These are phyloP conservation scores for Drosophila asahinai DNA, from an alignment of 1,140 invertebrate species.

Conservation along the genomic window DNA sequence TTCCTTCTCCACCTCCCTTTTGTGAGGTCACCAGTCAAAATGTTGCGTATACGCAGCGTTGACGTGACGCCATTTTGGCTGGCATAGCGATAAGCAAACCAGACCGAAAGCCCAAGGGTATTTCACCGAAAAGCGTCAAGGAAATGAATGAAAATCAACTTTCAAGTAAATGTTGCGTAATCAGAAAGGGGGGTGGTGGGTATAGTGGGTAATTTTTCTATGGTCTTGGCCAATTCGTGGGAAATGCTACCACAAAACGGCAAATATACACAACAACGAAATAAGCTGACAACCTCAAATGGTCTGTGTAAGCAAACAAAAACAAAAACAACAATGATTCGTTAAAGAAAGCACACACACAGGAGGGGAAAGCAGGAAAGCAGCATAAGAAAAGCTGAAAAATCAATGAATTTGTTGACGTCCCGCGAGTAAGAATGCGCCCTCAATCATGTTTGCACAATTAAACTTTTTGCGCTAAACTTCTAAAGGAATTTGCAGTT, in stretches of 20 bases:
- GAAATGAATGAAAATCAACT: conserved; percentile 69
- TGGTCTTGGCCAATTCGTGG: conserved; percentile 36
- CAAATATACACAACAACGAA: conserved; percentile 17
- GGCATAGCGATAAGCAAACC: conserved; percentile 32
- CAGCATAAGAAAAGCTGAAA: conserved; percentile 38
- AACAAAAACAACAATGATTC: conserved; percentile 32
- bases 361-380: conserved; percentile 17
- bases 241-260: conserved; percentile 24
- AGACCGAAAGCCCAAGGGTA: conserved; percentile 33
- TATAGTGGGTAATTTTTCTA: conserved; percentile 9
- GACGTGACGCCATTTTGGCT: conserved; percentile 63
- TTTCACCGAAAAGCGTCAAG: conserved; percentile 44
- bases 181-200: conserved; percentile 23
- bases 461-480: conserved; percentile 40
- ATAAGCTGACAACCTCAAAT: conserved; percentile 38
- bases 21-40: conserved; percentile 71
- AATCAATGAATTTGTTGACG: conserved; percentile 37
- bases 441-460: conserved; percentile 52
- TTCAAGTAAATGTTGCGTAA: conserved; percentile 76
- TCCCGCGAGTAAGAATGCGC: conserved; percentile 14
- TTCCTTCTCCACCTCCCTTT: conserved; percentile 22
- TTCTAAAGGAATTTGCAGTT: conserved; percentile 19
- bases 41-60: conserved; percentile 74
- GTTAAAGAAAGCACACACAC: conserved; percentile 22
- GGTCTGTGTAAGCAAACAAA: conserved; percentile 14